Conservation (phyloP, 1,140 invertebrate genomes). For the Amphibalanus amphitrite region DNA sequence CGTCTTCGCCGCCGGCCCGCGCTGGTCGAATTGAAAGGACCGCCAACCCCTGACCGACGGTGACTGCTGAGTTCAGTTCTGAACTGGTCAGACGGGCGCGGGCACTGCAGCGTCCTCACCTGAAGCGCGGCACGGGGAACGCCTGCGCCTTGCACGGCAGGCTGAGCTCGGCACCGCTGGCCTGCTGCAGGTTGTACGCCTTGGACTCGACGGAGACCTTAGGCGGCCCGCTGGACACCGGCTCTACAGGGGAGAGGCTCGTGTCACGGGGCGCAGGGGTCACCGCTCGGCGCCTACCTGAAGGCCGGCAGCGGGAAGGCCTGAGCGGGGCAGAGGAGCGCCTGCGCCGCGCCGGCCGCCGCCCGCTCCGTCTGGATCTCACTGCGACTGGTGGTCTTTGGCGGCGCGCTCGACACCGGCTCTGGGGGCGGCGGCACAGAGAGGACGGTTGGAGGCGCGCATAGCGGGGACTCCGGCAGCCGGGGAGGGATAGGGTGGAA, state of each 20-base stretch:
- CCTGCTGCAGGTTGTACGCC: background rate
- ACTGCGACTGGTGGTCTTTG: conserved; percentile 26
- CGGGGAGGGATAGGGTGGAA: too few relatives aligned
- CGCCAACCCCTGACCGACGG: too few relatives aligned
- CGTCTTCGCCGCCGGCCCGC: too few relatives aligned
- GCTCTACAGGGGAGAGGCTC: too few relatives aligned
- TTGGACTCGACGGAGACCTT: conserved; percentile 7
- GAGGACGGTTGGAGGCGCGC: background rate
- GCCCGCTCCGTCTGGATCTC: conserved; percentile 18
- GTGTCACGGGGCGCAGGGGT: too few relatives aligned
- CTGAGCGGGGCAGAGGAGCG: conserved; percentile 42
- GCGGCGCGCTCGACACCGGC: conserved; percentile 42
- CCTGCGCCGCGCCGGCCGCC: conserved; percentile 23
- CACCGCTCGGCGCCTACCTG: conserved; percentile 36
- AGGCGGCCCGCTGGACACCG: background rate
- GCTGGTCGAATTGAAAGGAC: too few relatives aligned
- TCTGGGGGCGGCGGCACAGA: conserved; percentile 28
- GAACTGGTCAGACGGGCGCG: too few relatives aligned
- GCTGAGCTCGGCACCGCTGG: conserved; percentile 1
- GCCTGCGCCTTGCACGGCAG: conserved; percentile 19
- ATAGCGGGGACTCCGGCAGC: too few relatives aligned
- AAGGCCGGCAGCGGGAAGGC: conserved; percentile 44
- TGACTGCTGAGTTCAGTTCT: too few relatives aligned
- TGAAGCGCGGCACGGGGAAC: conserved; percentile 19
- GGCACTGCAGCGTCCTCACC: conserved; percentile 13